A percentile compares a stretch with the other conserved stretches of the same genome.
Evolutionary conservation across 37 sponge, comb jelly and placozoan species (phyloP).

Genomic region (Lycopodina hypogea): DNA sequence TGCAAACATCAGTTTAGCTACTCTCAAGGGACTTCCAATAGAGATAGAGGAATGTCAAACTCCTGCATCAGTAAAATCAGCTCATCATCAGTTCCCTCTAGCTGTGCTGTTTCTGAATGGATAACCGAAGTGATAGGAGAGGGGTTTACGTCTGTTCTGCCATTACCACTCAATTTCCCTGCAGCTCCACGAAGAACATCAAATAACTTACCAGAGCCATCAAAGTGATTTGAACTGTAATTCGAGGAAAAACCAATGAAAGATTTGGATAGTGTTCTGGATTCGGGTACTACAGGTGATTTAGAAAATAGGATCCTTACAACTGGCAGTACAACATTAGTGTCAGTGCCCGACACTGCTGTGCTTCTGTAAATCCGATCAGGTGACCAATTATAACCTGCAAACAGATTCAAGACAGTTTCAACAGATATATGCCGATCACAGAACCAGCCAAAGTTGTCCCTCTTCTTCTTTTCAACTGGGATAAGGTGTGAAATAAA

Average conservation of each 20-base stretch:
- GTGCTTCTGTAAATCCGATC: conserved; percentile 65
- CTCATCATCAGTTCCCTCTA: conserved; percentile 72
- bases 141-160: background rate
- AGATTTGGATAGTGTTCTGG: background rate
- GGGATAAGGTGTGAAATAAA: conserved; percentile 37
- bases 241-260: background rate
- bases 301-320: conserved; percentile 60
- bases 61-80: conserved; percentile 71
- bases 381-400: conserved; percentile 54
- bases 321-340: conserved; percentile 31
- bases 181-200: conserved; percentile 2
- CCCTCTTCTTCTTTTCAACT: conserved; percentile 56
- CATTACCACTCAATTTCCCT: conserved; percentile 3
- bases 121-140: background rate
- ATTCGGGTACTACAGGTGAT: background rate
- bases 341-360: conserved; percentile 16
- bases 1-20: too few relatives aligned
- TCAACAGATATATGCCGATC: conserved; percentile 46
- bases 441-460: conserved; percentile 76
- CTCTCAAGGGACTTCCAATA: conserved; percentile 29
- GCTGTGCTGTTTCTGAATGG: conserved; percentile 3
- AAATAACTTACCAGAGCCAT: conserved; percentile 17
- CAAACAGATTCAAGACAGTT: conserved; percentile 56
- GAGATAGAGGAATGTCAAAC: conserved; percentile 66
- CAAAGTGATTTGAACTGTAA: background rate